Evolutionary conservation across 2,888 invertebrate genomes (phyloP).

Genomic region (Pegoplata infirma): DNA sequence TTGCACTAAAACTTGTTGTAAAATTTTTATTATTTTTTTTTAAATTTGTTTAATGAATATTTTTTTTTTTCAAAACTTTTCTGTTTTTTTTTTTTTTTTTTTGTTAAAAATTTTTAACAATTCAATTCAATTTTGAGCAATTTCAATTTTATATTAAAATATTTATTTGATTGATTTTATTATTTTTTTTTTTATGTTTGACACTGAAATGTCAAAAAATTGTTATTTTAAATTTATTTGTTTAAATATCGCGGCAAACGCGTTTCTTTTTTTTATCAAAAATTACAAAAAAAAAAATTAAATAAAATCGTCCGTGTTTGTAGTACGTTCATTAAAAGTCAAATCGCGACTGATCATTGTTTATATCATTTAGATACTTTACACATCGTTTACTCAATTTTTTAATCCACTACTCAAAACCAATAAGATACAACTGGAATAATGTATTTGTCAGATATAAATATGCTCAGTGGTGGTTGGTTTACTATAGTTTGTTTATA

Average conservation of each 20-base stretch:
- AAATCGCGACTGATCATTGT: conserved; percentile 62
- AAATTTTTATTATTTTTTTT: not conserved
- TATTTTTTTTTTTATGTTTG: too few relatives aligned
- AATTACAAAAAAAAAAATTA: conserved; percentile 13
- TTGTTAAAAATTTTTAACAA: not conserved
- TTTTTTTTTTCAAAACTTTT: not conserved
- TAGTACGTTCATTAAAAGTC: conserved; percentile 49
- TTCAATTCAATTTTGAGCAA: too few relatives aligned
- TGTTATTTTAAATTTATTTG: not conserved
- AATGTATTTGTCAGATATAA: conserved; percentile 37
- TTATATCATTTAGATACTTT: conserved; percentile 44
- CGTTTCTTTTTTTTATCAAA: too few relatives aligned
- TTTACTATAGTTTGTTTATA: conserved; percentile 27
- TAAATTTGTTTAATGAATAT: not conserved
- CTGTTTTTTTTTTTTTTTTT: not conserved
- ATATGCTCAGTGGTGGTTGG: conserved; percentile 13
- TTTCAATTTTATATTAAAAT: not conserved
- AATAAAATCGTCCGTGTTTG: conserved; percentile 26
- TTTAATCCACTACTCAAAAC: not conserved
- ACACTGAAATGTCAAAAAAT: not conserved
- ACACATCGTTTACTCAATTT: conserved; percentile 39
- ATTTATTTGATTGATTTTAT: not conserved
- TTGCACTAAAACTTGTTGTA: not conserved
- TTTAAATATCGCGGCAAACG: conserved; percentile 15
- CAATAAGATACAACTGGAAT: conserved; percentile 43